Evolutionary conservation across 1,140 invertebrate species (phyloP).

Genomic region (Microplitis demolitor): DNA sequence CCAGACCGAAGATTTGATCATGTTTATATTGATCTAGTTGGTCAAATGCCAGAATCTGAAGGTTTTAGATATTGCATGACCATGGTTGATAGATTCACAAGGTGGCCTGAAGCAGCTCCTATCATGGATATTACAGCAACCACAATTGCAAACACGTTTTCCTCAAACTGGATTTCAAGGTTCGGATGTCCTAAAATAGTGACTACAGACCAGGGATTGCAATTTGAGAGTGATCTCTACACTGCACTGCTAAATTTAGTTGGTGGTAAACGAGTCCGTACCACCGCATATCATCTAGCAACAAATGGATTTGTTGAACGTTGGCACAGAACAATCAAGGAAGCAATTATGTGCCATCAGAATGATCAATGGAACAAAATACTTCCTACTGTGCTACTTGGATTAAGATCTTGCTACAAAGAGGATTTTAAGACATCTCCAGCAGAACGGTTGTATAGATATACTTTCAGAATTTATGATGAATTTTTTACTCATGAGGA

Average conservation of each 20-base stretch:
- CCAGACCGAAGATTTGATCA: conserved; percentile 45
- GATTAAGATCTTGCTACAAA: conserved; percentile 44
- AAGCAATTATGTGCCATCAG: conserved; percentile 42
- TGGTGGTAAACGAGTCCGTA: background rate
- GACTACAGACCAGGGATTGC: conserved; percentile 40
- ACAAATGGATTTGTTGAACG: conserved; percentile 55
- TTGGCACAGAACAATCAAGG: conserved; percentile 52
- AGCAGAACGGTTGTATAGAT: conserved; percentile 49
- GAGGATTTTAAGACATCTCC: conserved; percentile 32
- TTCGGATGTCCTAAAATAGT: conserved; percentile 40
- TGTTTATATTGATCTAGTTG: conserved; percentile 62
- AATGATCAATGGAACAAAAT: conserved; percentile 39
- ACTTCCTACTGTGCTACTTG: conserved; percentile 53
- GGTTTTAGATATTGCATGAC: conserved; percentile 54
- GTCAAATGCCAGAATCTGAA: conserved; percentile 49
- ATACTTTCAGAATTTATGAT: conserved; percentile 38
- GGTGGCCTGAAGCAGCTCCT: conserved; percentile 55
- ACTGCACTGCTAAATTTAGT: background rate
- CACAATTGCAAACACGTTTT: conserved; percentile 35
- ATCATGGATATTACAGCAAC: conserved; percentile 33
- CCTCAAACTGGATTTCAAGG: conserved; percentile 37
- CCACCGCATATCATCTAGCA: conserved; percentile 37
- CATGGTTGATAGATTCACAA: conserved; percentile 54
- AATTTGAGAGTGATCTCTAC: conserved; percentile 35
- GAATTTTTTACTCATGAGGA: conserved; percentile 35